Evolutionary conservation across 2,797 vertebrate species (phyloP).

Genomic region (Channallabes apus): DNA sequence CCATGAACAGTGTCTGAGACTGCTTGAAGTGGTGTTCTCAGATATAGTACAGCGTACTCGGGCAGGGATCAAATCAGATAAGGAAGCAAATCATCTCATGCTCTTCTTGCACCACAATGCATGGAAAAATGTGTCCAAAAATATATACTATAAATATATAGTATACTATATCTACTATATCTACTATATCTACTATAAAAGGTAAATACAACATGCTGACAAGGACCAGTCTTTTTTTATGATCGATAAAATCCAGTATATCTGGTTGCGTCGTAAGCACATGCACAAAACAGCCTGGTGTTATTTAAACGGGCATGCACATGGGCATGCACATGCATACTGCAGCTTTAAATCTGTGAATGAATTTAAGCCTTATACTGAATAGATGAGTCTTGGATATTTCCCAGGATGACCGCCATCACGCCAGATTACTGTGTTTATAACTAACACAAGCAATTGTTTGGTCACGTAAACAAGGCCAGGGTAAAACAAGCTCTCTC

Average conservation of each 20-base stretch:
- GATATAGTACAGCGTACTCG: no score
- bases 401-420: conserved; percentile 28
- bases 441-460: conserved; percentile 56
- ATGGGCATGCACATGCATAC: background rate
- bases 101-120: background rate
- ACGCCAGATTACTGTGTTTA: conserved; percentile 58
- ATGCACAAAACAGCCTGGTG: background rate
- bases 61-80: no score
- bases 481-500: conserved; percentile 36
- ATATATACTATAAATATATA: no score
- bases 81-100: background rate
- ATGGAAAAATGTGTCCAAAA: background rate
- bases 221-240: background rate
- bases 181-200: no score
- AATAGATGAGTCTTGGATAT: conserved; percentile 33
- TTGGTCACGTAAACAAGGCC: conserved; percentile 57
- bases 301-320: conserved; percentile 1
- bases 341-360: conserved; percentile 21
- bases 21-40: no score
- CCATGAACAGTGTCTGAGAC: no score
- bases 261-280: background rate
- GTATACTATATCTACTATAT: no score
- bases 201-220: background rate
- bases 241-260: background rate
- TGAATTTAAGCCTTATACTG: conserved; percentile 16